Percentiles rank a stretch among this genome's conserved stretches.
Conservation (phyloP, 2,797 vertebrate species). For the Pipistrellus kuhlii region DNA sequence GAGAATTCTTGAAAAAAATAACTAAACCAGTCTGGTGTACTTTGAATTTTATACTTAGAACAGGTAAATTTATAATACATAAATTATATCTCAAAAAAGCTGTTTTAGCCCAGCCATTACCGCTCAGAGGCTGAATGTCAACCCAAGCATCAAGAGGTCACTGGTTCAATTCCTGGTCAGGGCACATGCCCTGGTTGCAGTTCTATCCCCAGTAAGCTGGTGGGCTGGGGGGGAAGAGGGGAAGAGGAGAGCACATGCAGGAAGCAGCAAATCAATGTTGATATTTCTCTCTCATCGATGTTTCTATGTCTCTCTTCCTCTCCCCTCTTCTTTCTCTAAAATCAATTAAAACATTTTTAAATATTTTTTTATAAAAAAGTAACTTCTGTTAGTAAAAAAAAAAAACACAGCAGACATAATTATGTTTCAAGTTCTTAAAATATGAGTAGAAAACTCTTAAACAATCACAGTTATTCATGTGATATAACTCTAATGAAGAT, state of each 20-base stretch:
- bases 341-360: too few relatives aligned
- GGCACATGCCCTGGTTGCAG: too few relatives aligned
- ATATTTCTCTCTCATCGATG: too few relatives aligned
- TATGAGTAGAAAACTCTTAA: constrained; percentile 2
- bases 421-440: constrained; percentile 29
- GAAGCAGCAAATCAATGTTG: too few relatives aligned
- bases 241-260: too few relatives aligned
- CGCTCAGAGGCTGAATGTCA: too few relatives aligned
- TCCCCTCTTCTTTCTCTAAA: too few relatives aligned
- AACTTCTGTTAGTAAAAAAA: not conserved
- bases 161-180: too few relatives aligned
- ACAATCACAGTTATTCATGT: not conserved
- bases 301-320: too few relatives aligned
- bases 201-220: too few relatives aligned
- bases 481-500: not conserved
- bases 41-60: constrained; percentile 9
- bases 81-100: not conserved
- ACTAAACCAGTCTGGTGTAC: not conserved
- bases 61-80: not conserved
- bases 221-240: fast-evolving
- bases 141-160: too few relatives aligned
- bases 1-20: not conserved
- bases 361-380: not conserved
- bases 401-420: not conserved
- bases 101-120: not conserved